Percentiles rank a stretch among this genome's conserved stretches.
Conservation (phyloP, 1,140 invertebrate species). For the Drosophila teissieri region DNA sequence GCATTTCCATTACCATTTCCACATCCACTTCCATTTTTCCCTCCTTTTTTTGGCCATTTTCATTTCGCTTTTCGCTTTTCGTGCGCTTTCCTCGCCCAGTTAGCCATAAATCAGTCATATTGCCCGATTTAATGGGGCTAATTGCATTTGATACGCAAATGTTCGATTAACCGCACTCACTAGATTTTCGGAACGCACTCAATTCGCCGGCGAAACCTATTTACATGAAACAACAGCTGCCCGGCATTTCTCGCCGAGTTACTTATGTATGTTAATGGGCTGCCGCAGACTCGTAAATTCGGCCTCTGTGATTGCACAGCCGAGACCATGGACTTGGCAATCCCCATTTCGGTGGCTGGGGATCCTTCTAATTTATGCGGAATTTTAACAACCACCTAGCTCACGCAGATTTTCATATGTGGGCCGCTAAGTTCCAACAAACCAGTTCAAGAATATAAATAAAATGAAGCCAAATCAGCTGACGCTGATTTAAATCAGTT, state of each 20-base stretch:
- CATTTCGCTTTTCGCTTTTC: slow-evolving; percentile 38
- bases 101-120: slow-evolving; percentile 74
- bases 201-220: slow-evolving; percentile 35
- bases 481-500: slow-evolving; percentile 78
- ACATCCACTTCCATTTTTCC: slow-evolving; percentile 62
- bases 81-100: slow-evolving; percentile 8
- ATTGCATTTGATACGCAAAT: slow-evolving; percentile 77
- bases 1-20: slow-evolving; percentile 80
- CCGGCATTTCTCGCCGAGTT: slow-evolving; percentile 28
- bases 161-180: slow-evolving; percentile 61
- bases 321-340: slow-evolving; percentile 26
- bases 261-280: slow-evolving; percentile 55
- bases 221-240: slow-evolving; percentile 53
- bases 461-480: slow-evolving; percentile 61
- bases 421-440: slow-evolving; percentile 54
- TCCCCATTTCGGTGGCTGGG: background rate
- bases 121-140: slow-evolving; percentile 73
- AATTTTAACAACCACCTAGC: slow-evolving; percentile 68
- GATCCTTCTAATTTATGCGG: slow-evolving; percentile 68
- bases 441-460: slow-evolving; percentile 56
- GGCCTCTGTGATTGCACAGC: slow-evolving; percentile 54
- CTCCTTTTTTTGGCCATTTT: slow-evolving; percentile 23
- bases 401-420: slow-evolving; percentile 56
- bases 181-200: slow-evolving; percentile 14
- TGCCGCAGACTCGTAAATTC: slow-evolving; percentile 38